Base-by-base conservation (phyloP, 2,797 vertebrate species). In the Jordanella pulchra region DNA sequence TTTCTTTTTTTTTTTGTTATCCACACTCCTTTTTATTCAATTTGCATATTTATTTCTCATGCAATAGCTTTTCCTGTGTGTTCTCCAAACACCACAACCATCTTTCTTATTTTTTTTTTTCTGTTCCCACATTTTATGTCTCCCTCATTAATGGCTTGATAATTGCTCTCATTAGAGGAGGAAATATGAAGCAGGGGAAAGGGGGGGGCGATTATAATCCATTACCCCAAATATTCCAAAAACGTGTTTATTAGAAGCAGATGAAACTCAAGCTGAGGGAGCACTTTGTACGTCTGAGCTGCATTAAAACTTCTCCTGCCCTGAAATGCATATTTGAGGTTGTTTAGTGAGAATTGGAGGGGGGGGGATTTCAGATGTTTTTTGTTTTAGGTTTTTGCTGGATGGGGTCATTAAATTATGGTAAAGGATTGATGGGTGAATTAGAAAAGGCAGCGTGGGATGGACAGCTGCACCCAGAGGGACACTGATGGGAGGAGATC, bases 91-190 rank as follows among this genome's bases (percentile, higher is more conserved):
- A 15, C 70, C 70, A 72, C 70, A 72, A n/a, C 35, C 70, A 30
- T 58, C n/a, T 4, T 23, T 28, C 63, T 61, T 55, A n/a, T 67
- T 63, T 47, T 61, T 48, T 67, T 63, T 58, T 71, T 58, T 44
- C 35, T 44, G 35, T 64, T 67, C 60, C 21, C 66, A 45, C 71
- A 73, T 78, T 82, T 84, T 77, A 81, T 82, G 81, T 81, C 81
- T 78, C 73, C 60, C 87, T 83, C 75, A 81, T 89, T 89, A 86
- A 88, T 83, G 77, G 7, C 78, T 85, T 79, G 73, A 86, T 85
- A 81, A 72, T 77, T 79, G 75, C 74, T 84, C 76, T 78, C 73
- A 71, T 80, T 80, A 73, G 76, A 51, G 53, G 71, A 79, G 68
- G 67, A 78, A 73, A 71, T 69, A 69, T 18, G 72, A 76, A 50